Conservation (phyloP, 2,888 invertebrate genomes). For the Pachydiplax longipennis region DNA sequence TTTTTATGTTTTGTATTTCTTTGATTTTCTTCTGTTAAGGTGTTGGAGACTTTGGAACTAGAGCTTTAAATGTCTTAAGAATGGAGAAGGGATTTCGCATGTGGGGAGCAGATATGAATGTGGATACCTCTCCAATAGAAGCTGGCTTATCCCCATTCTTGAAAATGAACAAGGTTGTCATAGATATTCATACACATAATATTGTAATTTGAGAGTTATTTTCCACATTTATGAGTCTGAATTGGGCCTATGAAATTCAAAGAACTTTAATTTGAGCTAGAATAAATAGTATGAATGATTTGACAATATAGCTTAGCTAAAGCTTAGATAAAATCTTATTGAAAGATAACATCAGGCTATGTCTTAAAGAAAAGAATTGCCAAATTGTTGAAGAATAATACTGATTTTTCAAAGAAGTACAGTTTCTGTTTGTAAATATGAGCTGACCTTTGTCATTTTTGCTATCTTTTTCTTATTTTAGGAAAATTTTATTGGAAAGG, state of each 20-base stretch:
- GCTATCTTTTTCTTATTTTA: not conserved
- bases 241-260: too few species aligned
- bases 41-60: conserved; percentile 59
- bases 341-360: too few species aligned
- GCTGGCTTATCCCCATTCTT: conserved; percentile 59
- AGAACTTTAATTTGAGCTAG: too few species aligned
- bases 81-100: conserved; percentile 61
- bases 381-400: too few species aligned
- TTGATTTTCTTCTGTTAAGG: conserved; percentile 46
- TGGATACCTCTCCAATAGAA: conserved; percentile 60
- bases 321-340: too few species aligned
- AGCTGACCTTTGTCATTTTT: too few species aligned
- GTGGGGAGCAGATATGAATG: conserved; percentile 60
- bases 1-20: not conserved
- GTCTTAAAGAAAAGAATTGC: too few species aligned
- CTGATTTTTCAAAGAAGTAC: too few species aligned
- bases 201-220: not conserved
- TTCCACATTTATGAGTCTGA: too few species aligned
- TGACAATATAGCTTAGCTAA: too few species aligned
- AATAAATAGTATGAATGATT: too few species aligned
- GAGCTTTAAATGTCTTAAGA: conserved; percentile 59
- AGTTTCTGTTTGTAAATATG: too few species aligned
- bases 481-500: conserved; percentile 43
- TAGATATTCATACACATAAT: not conserved
- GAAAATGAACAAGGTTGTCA: conserved; percentile 55